Percentiles rank a stretch among this genome's conserved stretches.
These are phyloP conservation scores for Phymastichus coffea DNA, from an alignment of 1,140 invertebrate genomes.

Conservation along the genomic window DNA sequence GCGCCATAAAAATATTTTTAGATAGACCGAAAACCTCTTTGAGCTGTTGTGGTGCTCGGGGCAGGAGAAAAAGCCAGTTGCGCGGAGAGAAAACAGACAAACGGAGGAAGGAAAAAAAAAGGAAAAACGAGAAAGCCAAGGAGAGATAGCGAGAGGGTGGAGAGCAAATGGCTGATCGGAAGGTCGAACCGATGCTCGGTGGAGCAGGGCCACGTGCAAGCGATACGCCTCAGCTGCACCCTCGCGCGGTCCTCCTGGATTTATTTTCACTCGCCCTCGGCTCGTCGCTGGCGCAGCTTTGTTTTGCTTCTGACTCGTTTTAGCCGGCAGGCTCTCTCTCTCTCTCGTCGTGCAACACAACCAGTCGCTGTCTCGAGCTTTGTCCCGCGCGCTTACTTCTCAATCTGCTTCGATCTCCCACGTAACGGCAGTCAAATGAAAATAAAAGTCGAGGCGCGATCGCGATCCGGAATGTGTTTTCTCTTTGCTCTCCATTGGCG, in stretches of 20 bases:
- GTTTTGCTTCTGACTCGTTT: neutral
- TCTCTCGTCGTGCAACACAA: too few species aligned
- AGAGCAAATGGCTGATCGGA: conserved; percentile 45
- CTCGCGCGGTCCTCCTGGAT: conserved; percentile 1
- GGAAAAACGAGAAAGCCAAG: too few species aligned
- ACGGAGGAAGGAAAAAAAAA: conserved; percentile 34
- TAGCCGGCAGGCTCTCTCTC: conserved; percentile 1
- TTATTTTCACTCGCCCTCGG: conserved; percentile 25
- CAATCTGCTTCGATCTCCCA: neutral
- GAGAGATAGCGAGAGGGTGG: conserved; percentile 26
- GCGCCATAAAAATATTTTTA: conserved; percentile 58
- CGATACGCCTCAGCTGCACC: conserved; percentile 47
- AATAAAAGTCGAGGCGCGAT: neutral
- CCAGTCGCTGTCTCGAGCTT: neutral
- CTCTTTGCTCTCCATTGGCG: conserved; percentile 25
- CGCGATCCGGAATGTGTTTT: conserved; percentile 7
- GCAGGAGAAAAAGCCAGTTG: conserved; percentile 23
- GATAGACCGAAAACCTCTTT: conserved; percentile 31
- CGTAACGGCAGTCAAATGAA: neutral
- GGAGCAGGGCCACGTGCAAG: conserved; percentile 48
- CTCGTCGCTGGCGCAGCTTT: neutral
- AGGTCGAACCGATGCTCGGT: conserved; percentile 36
- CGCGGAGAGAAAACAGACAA: conserved; percentile 29
- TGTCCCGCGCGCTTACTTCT: neutral
- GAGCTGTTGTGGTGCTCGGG: too few species aligned